Evolutionary conservation across 2,888 invertebrate genomes (phyloP).

Genomic region (Drosophila percnosoma): DNA sequence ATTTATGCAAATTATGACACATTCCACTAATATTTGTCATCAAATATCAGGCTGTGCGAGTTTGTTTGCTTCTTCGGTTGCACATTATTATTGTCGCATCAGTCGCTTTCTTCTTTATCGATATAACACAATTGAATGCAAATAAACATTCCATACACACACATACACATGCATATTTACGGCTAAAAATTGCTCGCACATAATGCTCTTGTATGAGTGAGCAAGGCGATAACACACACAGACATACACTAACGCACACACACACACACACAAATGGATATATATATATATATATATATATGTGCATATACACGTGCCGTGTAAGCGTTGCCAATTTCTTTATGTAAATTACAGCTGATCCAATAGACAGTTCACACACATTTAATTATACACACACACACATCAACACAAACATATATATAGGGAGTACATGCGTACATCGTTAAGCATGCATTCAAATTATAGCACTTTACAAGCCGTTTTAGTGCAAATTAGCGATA

Average conservation of each 20-base stretch:
- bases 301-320: conserved; percentile 62
- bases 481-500: conserved; percentile 70
- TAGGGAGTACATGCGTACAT: conserved; percentile 6
- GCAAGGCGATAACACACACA: conserved; percentile 51
- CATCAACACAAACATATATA: background rate
- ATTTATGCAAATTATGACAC: conserved; percentile 53
- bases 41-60: conserved; percentile 29
- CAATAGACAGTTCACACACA: conserved; percentile 15
- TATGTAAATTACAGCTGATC: conserved; percentile 72
- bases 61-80: conserved; percentile 16
- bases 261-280: conserved; percentile 15
- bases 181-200: conserved; percentile 19
- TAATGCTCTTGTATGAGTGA: conserved; percentile 3
- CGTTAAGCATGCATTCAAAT: conserved; percentile 57
- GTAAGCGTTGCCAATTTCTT: conserved; percentile 62
- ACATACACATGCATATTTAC: conserved; percentile 6
- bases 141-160: conserved; percentile 40
- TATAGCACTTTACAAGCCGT: conserved; percentile 62
- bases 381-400: conserved; percentile 2
- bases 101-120: conserved; percentile 20
- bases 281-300: conserved; percentile 14
- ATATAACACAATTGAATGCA: conserved; percentile 44
- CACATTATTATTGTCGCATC: conserved; percentile 18
- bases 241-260: conserved; percentile 15
- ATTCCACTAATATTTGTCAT: conserved; percentile 45